These are phyloP conservation scores for Cossypha polioptera DNA, from an alignment of 2,797 vertebrate species.

Conservation along the genomic window DNA sequence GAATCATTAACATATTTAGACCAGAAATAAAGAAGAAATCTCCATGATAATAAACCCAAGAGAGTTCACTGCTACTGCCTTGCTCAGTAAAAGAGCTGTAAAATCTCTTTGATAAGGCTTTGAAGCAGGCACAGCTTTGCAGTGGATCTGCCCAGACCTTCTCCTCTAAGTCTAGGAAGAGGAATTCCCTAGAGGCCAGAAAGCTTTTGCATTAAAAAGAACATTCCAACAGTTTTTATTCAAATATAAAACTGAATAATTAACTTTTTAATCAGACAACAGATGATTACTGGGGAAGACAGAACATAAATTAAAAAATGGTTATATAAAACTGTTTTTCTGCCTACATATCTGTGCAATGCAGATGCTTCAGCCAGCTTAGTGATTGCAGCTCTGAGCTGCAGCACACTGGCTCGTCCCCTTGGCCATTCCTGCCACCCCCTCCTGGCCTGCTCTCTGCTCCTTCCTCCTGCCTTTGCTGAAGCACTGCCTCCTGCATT, in stretches of 20 bases:
- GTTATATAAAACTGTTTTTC: neutral
- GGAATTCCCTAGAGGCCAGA: neutral
- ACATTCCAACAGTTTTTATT: neutral
- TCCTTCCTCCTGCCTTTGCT: neutral
- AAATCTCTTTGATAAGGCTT: conserved; percentile 18
- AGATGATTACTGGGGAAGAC: neutral
- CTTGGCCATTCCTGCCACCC: neutral
- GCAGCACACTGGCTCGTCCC: neutral
- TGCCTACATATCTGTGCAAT: neutral
- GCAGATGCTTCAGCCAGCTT: neutral
- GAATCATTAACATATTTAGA: neutral
- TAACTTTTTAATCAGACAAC: neutral
- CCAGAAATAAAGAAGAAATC: neutral
- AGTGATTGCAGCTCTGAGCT: neutral
- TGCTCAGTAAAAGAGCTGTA: neutral
- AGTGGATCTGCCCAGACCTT: neutral
- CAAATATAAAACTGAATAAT: neutral
- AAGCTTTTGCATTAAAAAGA: neutral
- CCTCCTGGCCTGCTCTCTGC: neutral
- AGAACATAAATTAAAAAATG: neutral
- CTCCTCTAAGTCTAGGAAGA: neutral
- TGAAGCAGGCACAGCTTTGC: conserved; percentile 11
- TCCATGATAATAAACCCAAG: neutral
- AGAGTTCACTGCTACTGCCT: neutral
- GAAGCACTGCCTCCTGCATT: neutral